Conservation (phyloP, 2,888 invertebrate species). For the Nomada fucata region DNA sequence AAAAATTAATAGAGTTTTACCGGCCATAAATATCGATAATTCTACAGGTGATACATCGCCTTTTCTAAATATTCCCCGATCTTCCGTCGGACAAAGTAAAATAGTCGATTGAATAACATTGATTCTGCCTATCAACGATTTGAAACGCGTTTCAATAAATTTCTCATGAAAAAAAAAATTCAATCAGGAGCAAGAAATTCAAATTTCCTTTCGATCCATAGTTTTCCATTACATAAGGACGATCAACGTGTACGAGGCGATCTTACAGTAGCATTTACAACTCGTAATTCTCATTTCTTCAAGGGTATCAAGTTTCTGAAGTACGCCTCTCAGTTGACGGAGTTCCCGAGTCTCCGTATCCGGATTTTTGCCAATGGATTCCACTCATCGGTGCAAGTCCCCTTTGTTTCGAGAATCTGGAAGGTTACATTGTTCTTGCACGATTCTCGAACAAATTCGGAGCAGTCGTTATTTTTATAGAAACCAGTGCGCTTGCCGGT, state of each 20-base stretch:
- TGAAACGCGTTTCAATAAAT: no score
- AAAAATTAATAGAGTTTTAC: no score
- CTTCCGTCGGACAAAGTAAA: no score
- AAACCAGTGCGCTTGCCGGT: background rate
- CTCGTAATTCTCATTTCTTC: conserved; percentile 22
- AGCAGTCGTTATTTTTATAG: background rate
- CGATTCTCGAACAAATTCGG: background rate
- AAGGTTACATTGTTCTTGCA: background rate
- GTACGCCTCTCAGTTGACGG: background rate
- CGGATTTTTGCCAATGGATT: conserved; percentile 18
- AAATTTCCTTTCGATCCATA: conserved; percentile 4
- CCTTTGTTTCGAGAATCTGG: conserved; percentile 14
- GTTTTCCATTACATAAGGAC: conserved; percentile 15
- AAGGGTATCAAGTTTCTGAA: conserved; percentile 53
- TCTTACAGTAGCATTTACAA: background rate
- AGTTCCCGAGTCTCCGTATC: conserved; percentile 28
- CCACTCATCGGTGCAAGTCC: conserved; percentile 9
- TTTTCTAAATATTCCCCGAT: no score
- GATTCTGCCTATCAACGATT: no score
- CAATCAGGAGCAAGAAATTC: background rate
- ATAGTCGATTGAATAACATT: no score
- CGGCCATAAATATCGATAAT: background rate
- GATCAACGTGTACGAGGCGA: background rate
- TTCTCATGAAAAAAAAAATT: background rate
- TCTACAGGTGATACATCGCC: no score